Conservation (phyloP, 2,888 invertebrate genomes). For the Andrena hattorfiana region DNA sequence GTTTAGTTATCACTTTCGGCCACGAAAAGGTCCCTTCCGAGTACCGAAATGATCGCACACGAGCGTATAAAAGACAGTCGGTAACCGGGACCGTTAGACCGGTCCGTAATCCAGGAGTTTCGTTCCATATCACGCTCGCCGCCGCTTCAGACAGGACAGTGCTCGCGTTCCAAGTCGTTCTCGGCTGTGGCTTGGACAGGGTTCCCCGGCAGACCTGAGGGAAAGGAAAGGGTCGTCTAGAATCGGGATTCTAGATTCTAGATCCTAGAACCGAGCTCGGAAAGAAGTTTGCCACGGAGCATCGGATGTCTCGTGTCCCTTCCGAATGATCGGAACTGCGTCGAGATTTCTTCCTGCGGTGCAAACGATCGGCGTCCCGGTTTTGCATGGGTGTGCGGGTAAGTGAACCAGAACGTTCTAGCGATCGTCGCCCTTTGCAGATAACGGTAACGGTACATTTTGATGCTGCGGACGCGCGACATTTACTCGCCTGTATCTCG, state of each 20-base stretch:
- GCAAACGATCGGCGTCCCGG: conserved; percentile 29
- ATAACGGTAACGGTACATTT: conserved; percentile 31
- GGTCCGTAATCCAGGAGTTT: neutral
- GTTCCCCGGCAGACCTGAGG: neutral
- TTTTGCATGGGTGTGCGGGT: conserved; percentile 75
- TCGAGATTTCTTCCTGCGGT: conserved; percentile 2
- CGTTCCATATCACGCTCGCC: neutral
- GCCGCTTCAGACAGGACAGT: neutral
- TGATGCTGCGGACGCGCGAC: neutral
- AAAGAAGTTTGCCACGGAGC: neutral
- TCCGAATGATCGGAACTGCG: conserved; percentile 36
- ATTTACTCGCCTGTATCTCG: neutral
- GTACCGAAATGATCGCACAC: neutral
- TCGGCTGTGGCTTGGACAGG: neutral
- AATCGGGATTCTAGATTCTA: too few relatives aligned
- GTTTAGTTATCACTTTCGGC: conserved; percentile 27
- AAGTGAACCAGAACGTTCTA: conserved; percentile 55
- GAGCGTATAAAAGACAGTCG: conserved; percentile 16
- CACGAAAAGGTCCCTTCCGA: conserved; percentile 18
- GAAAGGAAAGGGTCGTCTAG: too few relatives aligned
- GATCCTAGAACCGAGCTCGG: too few relatives aligned
- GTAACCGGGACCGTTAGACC: conserved; percentile 20
- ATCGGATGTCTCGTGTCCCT: neutral
- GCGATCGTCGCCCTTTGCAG: neutral
- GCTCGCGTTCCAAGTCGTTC: neutral